phyloP scores from a whole-genome alignment of 2,888 invertebrate genomes.

The Thyatira batis region DNA sequence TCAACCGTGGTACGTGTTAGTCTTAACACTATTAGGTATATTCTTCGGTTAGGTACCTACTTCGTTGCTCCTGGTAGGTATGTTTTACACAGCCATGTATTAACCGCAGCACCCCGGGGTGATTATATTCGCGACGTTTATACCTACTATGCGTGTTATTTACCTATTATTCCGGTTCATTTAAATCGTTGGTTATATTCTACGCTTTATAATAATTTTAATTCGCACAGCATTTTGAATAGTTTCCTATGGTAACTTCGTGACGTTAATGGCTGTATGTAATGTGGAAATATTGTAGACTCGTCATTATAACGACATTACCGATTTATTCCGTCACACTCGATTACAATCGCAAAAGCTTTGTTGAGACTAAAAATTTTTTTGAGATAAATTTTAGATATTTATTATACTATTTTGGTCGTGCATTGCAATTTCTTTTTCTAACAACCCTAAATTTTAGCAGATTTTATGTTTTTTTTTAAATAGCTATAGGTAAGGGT shows the following conservation, averaged over 20 bases:
- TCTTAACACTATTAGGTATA: no score
- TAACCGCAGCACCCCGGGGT: no score
- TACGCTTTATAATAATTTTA: constrained; percentile 13
- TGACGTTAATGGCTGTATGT: constrained; percentile 8
- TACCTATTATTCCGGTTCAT: neutral
- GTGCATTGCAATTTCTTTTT: no score
- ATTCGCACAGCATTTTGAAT: constrained; percentile 17
- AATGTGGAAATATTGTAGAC: constrained; percentile 23
- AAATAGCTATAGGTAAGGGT: no score
- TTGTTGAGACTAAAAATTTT: constrained; percentile 15
- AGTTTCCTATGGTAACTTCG: constrained; percentile 16
- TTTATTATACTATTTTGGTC: neutral
- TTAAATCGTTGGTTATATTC: constrained; percentile 1
- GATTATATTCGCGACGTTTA: neutral
- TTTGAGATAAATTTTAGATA: neutral
- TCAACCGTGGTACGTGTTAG: no score
- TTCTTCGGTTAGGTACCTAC: no score
- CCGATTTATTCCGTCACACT: constrained; percentile 55
- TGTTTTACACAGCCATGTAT: no score
- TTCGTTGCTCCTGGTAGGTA: no score
- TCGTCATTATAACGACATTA: constrained; percentile 57
- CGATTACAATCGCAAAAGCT: constrained; percentile 30
- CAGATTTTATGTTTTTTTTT: no score
- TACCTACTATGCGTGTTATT: neutral
- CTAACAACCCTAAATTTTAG: no score